Evolutionary conservation across 2,797 vertebrate genomes (phyloP).

Genomic region (Cirrhinus molitorella): DNA sequence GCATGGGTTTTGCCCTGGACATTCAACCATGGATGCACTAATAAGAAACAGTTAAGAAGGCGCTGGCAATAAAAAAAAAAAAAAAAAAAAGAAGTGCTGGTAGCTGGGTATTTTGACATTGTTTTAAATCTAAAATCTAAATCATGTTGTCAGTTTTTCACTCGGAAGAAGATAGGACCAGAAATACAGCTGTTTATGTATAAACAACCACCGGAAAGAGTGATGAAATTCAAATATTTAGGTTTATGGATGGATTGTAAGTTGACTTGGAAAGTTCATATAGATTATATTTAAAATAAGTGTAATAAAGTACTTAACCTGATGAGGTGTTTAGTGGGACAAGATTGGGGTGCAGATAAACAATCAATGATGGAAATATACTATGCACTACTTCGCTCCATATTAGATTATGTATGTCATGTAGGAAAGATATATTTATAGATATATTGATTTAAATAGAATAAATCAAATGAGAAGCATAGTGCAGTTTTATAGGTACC

Average conservation of each 20-base stretch:
- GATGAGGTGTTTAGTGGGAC: neutral
- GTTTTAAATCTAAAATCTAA: too few species aligned
- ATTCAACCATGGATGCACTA: too few species aligned
- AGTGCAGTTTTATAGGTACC: too few species aligned
- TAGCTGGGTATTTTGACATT: neutral
- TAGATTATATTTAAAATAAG: too few species aligned
- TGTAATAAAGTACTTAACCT: too few species aligned
- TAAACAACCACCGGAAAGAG: neutral
- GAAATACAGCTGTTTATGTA: neutral
- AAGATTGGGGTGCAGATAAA: neutral
- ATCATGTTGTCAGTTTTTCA: neutral
- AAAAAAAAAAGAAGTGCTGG: neutral
- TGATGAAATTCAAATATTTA: neutral
- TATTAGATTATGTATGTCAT: too few species aligned
- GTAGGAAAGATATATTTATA: too few species aligned
- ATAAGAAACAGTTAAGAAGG: too few species aligned
- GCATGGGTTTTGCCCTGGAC: too few species aligned
- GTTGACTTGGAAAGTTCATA: neutral
- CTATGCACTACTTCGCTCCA: neutral
- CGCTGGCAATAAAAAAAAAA: too few species aligned
- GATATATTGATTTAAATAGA: too few species aligned
- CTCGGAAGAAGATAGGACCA: neutral
- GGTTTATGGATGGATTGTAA: neutral
- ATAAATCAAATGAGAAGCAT: too few species aligned
- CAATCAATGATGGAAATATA: neutral